Evolutionary conservation across 2,113 vertebrate species (phyloP), one percentile per base, ranked within the genome.

Genomic region (Gopherus flavomarginatus): DNA sequence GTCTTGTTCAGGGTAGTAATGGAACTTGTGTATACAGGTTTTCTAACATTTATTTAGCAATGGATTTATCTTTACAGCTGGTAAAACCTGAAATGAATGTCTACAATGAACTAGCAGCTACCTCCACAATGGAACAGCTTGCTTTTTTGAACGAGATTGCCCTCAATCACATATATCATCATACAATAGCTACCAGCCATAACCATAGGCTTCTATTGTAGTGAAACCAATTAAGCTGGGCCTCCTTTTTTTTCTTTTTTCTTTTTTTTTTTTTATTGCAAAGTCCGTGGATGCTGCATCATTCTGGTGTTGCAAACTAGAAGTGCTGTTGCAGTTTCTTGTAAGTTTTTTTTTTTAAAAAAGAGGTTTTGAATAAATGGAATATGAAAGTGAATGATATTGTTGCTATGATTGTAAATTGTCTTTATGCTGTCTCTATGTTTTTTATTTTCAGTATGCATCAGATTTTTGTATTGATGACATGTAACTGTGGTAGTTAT

Each of bases 21-120:
- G 49, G 17, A 81, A 44, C 49, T 2, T 75, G 1, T 53, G 56
- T 35, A 21, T 53, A 49, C 21, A 88, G 29, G 0, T 42, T 54
- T 59, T 5, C 26, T 75, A 19, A 3, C 44, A 0, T 8, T 83
- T 90, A 79, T 72, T 84, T 24, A 77, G 87, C 8, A 86, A 11
- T 0, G 0, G 59, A 72, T 81, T 85, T 59, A 89, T 31, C 4
- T 89, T 24, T 35, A 54, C 14, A 90, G 5, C 2, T 56, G 3
- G 50, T 5, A 2, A 10, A 85, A 94, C 35, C n/a, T 72, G 35
- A 19, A 3, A 62, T 1, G 87, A 22, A 59, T 0, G 0, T 44
- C 8, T 19, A 44, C 38, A 59, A 47, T 93, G 57, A n/a, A 87
- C 83, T 2, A 72, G 56, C 50, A 92, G 5, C 1, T 81, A 2